phyloP scores from a whole-genome alignment of 2,113 vertebrate species.

The Cisticola juncidis region DNA sequence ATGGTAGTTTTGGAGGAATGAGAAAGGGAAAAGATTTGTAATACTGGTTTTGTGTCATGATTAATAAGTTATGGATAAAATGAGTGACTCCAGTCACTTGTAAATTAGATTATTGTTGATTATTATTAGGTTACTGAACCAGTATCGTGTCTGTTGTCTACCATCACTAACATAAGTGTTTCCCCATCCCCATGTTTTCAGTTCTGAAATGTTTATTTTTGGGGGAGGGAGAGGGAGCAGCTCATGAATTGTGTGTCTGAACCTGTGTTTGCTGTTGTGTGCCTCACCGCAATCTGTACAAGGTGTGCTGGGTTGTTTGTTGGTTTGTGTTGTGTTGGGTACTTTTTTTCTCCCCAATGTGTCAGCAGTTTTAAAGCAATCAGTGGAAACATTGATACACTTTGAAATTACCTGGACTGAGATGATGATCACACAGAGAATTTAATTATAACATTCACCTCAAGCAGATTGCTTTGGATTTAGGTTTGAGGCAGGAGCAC shows the following conservation, averaged over 20 bases:
- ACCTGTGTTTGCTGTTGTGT: neutral
- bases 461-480: neutral
- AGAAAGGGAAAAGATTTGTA: constrained; percentile 63
- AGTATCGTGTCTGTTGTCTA: constrained; percentile 54
- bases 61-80: constrained; percentile 51
- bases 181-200: neutral
- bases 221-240: constrained; percentile 1
- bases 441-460: neutral
- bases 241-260: neutral
- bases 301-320: neutral
- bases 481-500: neutral
- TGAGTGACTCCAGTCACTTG: constrained; percentile 6
- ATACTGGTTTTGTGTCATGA: constrained; percentile 34
- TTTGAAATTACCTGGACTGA: neutral
- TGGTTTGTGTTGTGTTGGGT: neutral
- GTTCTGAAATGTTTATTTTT: neutral
- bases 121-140: constrained; percentile 53
- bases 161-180: constrained; percentile 67
- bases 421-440: neutral
- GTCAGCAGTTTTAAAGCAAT: constrained; percentile 19
- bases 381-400: neutral
- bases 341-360: neutral
- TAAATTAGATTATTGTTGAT: constrained; percentile 42
- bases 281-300: neutral
- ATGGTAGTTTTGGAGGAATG: constrained; percentile 66